Evolutionary conservation across 35 echinoderm and acorn worm genomes (phyloP), one percentile per base, ranked within the genome.

Genomic region (Nesometra sesokonis): DNA sequence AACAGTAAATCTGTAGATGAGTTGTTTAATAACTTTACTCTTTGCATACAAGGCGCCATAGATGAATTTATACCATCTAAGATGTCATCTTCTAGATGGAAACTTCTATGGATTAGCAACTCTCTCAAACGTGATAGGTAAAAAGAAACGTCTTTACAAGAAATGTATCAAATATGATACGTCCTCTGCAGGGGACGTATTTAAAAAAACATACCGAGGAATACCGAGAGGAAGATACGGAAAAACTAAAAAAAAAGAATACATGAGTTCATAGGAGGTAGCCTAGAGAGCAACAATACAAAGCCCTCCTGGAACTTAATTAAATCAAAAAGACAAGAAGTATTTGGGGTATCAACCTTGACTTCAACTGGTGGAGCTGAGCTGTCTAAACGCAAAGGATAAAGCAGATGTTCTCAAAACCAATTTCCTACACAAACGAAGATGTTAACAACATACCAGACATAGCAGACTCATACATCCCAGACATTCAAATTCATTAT

Each of bases 31-130:
- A n/a, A n/a, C n/a, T n/a, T n/a, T n/a, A n/a, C n/a, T n/a, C n/a
- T n/a, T n/a, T n/a, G n/a, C n/a, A 78, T 78, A 78, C 5, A 27
- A 32, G 27, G 27, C 31, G 47, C 67, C 35, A 85, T 90, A 67
- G 37, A 90, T 78, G 5, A 90, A 34, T 85, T 78, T 80, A 90
- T 85, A 32, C 89, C 83, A 7, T 86, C 78, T 34, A 85, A 86
- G 47, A 36, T 86, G 29, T 30, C 89, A 30, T 86, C 89, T 2
- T 86, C 83, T n/a, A 90, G 84, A 47, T 90, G 83, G 89, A 86
- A 86, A 80, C 83, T 90, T n/a, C 82, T 84, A 78, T 90, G 89
- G 89, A 90, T 90, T 11, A 90, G 80, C 29, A 78, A 37, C 37
- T 35, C 88, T 17, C 85, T 90, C 32, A 90, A 78, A 77, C 31